Evolutionary conservation across 2,888 invertebrate genomes (phyloP).

Genomic region (Chrysolina americana): DNA sequence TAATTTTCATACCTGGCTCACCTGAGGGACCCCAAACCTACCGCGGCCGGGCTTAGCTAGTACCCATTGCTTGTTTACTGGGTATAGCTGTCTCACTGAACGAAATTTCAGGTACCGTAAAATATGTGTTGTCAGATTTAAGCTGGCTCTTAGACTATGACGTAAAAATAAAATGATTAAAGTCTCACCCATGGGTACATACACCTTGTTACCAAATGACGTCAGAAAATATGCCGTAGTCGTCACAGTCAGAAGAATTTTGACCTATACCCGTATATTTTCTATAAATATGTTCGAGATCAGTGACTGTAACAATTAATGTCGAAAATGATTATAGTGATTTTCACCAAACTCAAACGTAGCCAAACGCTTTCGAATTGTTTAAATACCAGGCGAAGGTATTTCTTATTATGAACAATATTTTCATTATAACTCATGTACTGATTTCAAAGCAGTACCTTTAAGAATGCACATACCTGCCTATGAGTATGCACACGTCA

Average conservation of each 20-base stretch:
- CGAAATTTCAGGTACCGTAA: too few relatives aligned
- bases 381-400: conserved; percentile 27
- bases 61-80: too few relatives aligned
- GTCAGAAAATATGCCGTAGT: background rate
- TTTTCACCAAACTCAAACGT: conserved; percentile 20
- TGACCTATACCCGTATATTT: conserved; percentile 8
- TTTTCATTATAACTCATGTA: background rate
- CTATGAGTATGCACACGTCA: conserved; percentile 1
- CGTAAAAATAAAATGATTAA: too few relatives aligned
- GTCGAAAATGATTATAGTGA: conserved; percentile 35
- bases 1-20: too few relatives aligned
- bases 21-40: too few relatives aligned
- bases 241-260: background rate
- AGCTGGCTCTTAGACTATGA: too few relatives aligned
- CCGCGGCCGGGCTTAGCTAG: too few relatives aligned
- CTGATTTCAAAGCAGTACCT: background rate
- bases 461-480: conserved; percentile 4
- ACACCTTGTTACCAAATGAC: background rate
- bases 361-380: conserved; percentile 35
- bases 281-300: conserved; percentile 5
- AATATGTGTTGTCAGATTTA: too few relatives aligned
- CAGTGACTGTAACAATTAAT: conserved; percentile 22
- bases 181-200: too few relatives aligned
- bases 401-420: conserved; percentile 20
- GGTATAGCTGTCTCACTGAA: too few relatives aligned